A percentile compares a stretch with the other conserved stretches of the same genome.
Evolutionary conservation across 1,140 invertebrate genomes (phyloP).

Genomic region (Drosophila grimshawi): DNA sequence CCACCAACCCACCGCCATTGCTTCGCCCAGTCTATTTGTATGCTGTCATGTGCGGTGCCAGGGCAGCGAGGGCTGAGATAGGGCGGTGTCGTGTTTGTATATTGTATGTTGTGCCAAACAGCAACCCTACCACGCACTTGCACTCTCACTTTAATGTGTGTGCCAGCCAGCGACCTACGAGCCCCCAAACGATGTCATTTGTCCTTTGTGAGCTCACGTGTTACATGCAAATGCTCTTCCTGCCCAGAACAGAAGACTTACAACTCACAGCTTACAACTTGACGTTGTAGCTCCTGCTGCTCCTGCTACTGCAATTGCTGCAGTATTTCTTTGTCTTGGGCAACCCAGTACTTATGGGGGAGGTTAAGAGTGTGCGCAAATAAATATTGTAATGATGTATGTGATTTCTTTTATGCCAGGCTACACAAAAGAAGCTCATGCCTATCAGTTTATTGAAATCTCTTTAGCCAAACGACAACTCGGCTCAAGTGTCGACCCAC

Average conservation of each 20-base stretch:
- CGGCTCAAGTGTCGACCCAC: conserved; percentile 52
- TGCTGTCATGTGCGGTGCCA: conserved; percentile 43
- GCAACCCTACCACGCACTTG: conserved; percentile 70
- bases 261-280: conserved; percentile 43
- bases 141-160: conserved; percentile 82
- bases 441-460: conserved; percentile 77
- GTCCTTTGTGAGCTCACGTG: conserved; percentile 79
- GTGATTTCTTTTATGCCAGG: conserved; percentile 66
- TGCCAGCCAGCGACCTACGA: conserved; percentile 58
- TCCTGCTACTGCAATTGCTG: conserved; percentile 13
- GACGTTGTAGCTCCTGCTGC: conserved; percentile 10
- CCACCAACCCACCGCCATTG: neutral
- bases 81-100: conserved; percentile 7
- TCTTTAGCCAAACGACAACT: conserved; percentile 53
- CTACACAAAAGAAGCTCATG: conserved; percentile 41
- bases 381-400: conserved; percentile 83
- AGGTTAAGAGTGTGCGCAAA: conserved; percentile 65
- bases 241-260: conserved; percentile 36
- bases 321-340: conserved; percentile 43
- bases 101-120: conserved; percentile 50
- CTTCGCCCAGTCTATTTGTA: conserved; percentile 36
- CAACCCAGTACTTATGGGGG: conserved; percentile 18
- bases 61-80: conserved; percentile 1
- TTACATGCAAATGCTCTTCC: conserved; percentile 80
- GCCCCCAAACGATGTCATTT: conserved; percentile 73